Evolutionary conservation across 1,140 invertebrate genomes (phyloP).

Genomic region (Papilio glaucus): DNA sequence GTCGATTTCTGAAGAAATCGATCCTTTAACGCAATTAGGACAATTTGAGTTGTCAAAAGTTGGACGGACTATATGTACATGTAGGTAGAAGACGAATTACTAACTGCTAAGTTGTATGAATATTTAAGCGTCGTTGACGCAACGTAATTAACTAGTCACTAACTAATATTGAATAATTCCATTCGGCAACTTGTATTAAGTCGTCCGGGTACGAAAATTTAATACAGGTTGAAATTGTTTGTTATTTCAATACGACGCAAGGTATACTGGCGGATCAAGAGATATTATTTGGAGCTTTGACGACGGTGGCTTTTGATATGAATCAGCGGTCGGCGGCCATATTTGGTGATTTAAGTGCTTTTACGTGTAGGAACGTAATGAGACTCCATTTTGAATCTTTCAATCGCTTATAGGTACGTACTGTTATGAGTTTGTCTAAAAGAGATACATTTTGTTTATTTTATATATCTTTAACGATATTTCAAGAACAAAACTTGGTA

Average conservation of each 20-base stretch:
- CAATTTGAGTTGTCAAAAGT: too few species aligned
- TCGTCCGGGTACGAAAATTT: not conserved
- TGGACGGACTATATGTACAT: not conserved
- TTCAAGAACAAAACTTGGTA: too few species aligned
- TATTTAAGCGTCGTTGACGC: slow-evolving; percentile 23
- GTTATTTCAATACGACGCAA: not conserved
- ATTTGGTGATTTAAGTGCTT: slow-evolving; percentile 6
- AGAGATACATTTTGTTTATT: too few species aligned
- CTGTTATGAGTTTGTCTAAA: too few species aligned
- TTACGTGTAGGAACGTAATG: not conserved
- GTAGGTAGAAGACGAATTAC: not conserved
- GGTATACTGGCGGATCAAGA: not conserved
- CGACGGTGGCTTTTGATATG: not conserved
- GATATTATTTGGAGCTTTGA: slow-evolving; percentile 2
- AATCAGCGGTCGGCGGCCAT: not conserved
- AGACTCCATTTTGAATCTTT: not conserved
- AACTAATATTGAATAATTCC: slow-evolving; percentile 22
- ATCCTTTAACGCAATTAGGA: too few species aligned
- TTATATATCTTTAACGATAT: too few species aligned
- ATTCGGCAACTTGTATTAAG: not conserved
- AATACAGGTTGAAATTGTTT: slow-evolving; percentile 20
- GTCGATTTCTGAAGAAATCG: too few species aligned
- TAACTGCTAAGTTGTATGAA: slow-evolving; percentile 12
- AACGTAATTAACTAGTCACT: slow-evolving; percentile 21
- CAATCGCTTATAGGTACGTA: not conserved